phyloP scores from a whole-genome alignment of 1,140 invertebrate species.

The Orchesella cincta region DNA sequence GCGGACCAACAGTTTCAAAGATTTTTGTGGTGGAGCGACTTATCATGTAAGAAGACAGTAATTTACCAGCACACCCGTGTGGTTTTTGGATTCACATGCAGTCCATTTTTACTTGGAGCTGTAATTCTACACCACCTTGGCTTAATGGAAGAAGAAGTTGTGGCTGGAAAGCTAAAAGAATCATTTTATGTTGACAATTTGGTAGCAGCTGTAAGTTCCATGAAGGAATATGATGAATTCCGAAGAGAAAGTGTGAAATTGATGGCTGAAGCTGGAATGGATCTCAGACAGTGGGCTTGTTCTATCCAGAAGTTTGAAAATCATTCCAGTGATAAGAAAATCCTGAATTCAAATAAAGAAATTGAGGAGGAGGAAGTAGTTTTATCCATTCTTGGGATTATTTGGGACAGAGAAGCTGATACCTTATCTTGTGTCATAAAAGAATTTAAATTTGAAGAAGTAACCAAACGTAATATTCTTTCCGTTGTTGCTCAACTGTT shows the following conservation, averaged over 20 bases:
- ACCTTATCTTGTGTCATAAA: background rate
- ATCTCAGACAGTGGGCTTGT: background rate
- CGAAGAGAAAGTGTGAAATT: background rate
- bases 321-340: no score
- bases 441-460: background rate
- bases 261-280: background rate
- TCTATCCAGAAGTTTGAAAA: no score
- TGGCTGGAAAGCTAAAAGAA: background rate
- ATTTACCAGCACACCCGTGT: background rate
- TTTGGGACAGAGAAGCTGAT: background rate
- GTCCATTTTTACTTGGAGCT: background rate
- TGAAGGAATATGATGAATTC: background rate
- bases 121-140: background rate
- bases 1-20: background rate
- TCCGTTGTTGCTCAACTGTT: background rate
- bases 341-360: no score
- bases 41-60: background rate
- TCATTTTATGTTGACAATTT: conserved; percentile 2
- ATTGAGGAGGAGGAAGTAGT: background rate
- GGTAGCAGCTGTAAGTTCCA: background rate
- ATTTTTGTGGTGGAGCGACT: background rate
- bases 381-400: background rate
- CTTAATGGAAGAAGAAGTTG: background rate
- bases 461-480: background rate
- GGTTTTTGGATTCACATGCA: background rate